A percentile compares a stretch with the other conserved stretches of the same genome.
These are phyloP conservation scores for Drosophila teissieri DNA, from an alignment of 1,140 invertebrate genomes.

Conservation along the genomic window DNA sequence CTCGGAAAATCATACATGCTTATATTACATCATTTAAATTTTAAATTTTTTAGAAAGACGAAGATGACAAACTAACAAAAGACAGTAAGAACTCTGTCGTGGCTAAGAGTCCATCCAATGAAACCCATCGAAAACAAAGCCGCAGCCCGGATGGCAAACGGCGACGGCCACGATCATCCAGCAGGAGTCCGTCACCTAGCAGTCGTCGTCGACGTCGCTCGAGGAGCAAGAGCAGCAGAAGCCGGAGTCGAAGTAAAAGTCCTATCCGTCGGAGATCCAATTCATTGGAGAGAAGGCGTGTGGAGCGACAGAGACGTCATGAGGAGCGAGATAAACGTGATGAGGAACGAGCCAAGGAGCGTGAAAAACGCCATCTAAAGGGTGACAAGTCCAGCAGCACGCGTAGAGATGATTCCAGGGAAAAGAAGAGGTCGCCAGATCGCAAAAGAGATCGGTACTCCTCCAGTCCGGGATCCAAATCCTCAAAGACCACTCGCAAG, in stretches of 20 bases:
- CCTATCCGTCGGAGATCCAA: slow-evolving; percentile 61
- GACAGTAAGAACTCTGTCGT: neutral
- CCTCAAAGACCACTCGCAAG: slow-evolving; percentile 7
- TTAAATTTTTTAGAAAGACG: slow-evolving; percentile 48
- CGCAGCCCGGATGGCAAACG: slow-evolving; percentile 22
- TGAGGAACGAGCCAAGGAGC: slow-evolving; percentile 57
- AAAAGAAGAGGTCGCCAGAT: slow-evolving; percentile 11
- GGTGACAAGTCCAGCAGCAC: slow-evolving; percentile 16
- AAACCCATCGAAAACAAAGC: slow-evolving; percentile 37
- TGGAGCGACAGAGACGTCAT: slow-evolving; percentile 68
- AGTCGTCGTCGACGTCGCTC: slow-evolving; percentile 48
- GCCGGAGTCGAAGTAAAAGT: slow-evolving; percentile 55
- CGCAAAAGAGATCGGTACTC: slow-evolving; percentile 17
- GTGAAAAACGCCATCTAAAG: slow-evolving; percentile 57
- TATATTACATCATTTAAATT: neutral
- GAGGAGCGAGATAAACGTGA: slow-evolving; percentile 67
- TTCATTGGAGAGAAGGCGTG: slow-evolving; percentile 68
- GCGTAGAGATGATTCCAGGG: slow-evolving; percentile 24
- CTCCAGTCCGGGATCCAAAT: slow-evolving; percentile 8
- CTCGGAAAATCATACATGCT: no score
- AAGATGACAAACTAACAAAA: slow-evolving; percentile 13
- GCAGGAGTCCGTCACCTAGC: slow-evolving; percentile 47
- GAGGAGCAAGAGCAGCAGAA: slow-evolving; percentile 35
- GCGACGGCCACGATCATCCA: slow-evolving; percentile 17
- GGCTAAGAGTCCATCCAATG: slow-evolving; percentile 11